Conservation (phyloP, 30 jellyfish, hydroid and myxozoan genomes). For the Catostylus mosaicus region DNA sequence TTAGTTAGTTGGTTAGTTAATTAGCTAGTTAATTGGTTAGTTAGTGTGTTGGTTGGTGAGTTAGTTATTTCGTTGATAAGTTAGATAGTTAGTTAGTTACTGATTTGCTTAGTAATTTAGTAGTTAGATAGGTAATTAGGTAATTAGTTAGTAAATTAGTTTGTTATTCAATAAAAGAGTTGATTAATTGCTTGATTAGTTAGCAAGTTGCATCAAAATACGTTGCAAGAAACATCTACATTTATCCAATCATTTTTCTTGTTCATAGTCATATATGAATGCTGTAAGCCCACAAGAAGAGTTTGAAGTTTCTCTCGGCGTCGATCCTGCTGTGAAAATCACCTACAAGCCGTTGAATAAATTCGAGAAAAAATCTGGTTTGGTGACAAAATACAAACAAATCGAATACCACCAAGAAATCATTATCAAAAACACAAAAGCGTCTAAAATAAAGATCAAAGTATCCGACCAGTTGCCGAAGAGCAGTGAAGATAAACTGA, state of each 20-base stretch:
- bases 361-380: constrained; percentile 71
- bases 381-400: constrained; percentile 51
- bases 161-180: too few relatives aligned
- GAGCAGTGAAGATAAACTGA: constrained; percentile 77
- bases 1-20: too few relatives aligned
- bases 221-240: neutral
- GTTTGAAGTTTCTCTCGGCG: constrained; percentile 91
- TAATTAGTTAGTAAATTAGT: too few relatives aligned
- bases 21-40: too few relatives aligned
- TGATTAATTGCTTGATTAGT: too few relatives aligned
- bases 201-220: too few relatives aligned
- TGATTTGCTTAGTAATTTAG: too few relatives aligned
- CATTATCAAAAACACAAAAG: constrained; percentile 76
- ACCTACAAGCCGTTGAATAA: constrained; percentile 89
- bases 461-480: constrained; percentile 83
- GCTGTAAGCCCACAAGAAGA: constrained; percentile 93
- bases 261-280: constrained; percentile 64
- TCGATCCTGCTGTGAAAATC: constrained; percentile 88
- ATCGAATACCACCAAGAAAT: constrained; percentile 74
- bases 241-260: neutral
- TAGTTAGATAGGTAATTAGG: too few relatives aligned
- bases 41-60: too few relatives aligned
- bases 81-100: too few relatives aligned
- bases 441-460: constrained; percentile 54
- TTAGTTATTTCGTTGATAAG: too few relatives aligned